phyloP scores from a whole-genome alignment of 2,888 invertebrate species.

The Blastobasis lacticolella region DNA sequence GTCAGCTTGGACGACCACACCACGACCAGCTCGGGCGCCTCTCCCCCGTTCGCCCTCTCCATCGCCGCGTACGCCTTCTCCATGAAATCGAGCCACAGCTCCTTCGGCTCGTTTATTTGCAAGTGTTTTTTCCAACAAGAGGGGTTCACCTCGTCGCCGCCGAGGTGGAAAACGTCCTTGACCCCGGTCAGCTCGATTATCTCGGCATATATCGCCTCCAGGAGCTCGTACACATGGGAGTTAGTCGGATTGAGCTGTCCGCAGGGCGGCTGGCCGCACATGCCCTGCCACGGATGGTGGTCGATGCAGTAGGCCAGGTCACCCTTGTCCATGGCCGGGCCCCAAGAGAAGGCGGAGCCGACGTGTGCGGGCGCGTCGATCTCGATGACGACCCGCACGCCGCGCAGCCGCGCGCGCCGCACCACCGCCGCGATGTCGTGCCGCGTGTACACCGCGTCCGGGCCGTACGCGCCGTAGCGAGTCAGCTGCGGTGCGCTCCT shows the following conservation, averaged over 20 bases:
- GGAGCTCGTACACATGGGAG: slow-evolving; percentile 81
- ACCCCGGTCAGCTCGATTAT: slow-evolving; percentile 82
- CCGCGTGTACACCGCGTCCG: slow-evolving; percentile 82
- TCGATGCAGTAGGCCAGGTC: slow-evolving; percentile 87
- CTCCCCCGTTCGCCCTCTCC: slow-evolving; percentile 74
- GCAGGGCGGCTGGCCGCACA: slow-evolving; percentile 90
- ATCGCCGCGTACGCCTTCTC: slow-evolving; percentile 75
- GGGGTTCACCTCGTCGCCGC: slow-evolving; percentile 86
- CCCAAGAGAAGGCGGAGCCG: slow-evolving; percentile 91
- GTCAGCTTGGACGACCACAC: slow-evolving; percentile 87
- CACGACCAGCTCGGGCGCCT: slow-evolving; percentile 72
- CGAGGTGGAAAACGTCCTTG: slow-evolving; percentile 86
- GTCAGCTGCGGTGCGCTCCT: slow-evolving; percentile 84
- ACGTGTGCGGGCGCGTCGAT: slow-evolving; percentile 94
- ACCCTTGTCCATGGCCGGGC: slow-evolving; percentile 82
- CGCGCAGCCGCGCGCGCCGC: slow-evolving; percentile 83
- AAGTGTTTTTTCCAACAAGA: slow-evolving; percentile 85
- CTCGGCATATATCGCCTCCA: slow-evolving; percentile 84
- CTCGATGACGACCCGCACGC: slow-evolving; percentile 90
- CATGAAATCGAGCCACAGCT: slow-evolving; percentile 86
- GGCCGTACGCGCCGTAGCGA: slow-evolving; percentile 88
- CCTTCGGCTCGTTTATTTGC: slow-evolving; percentile 83
- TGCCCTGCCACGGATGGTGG: slow-evolving; percentile 84
- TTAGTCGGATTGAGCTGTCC: slow-evolving; percentile 89
- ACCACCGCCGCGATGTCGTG: slow-evolving; percentile 83